These are phyloP conservation scores for Theocolax elegans DNA, from an alignment of 1,140 invertebrate genomes.

Conservation along the genomic window DNA sequence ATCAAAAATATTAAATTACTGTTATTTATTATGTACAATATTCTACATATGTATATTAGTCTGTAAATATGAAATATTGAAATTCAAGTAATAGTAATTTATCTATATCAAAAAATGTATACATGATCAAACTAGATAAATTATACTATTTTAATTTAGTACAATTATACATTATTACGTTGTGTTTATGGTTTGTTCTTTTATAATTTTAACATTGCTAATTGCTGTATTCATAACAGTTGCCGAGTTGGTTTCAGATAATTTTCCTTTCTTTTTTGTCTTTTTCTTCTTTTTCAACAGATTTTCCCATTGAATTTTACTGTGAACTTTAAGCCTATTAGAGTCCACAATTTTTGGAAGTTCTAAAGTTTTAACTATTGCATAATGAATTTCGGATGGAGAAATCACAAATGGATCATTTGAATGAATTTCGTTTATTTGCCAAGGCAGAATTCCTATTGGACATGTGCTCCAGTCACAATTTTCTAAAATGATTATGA, in stretches of 20 bases:
- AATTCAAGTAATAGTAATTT: too few relatives aligned
- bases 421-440: slow-evolving; percentile 49
- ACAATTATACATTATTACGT: too few relatives aligned
- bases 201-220: slow-evolving; percentile 46
- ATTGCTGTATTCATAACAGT: slow-evolving; percentile 52
- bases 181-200: background rate
- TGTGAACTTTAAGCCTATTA: slow-evolving; percentile 47
- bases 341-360: slow-evolving; percentile 54
- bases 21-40: too few relatives aligned
- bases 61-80: too few relatives aligned
- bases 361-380: slow-evolving; percentile 39
- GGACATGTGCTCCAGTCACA: slow-evolving; percentile 56
- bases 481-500: slow-evolving; percentile 44
- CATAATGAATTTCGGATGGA: slow-evolving; percentile 31
- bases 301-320: slow-evolving; percentile 56
- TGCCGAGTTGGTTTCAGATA: slow-evolving; percentile 19
- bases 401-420: slow-evolving; percentile 34
- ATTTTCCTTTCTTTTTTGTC: slow-evolving; percentile 44
- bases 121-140: too few relatives aligned
- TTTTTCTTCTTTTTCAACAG: slow-evolving; percentile 53
- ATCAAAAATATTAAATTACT: too few relatives aligned
- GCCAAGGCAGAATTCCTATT: slow-evolving; percentile 64
- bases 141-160: too few relatives aligned
- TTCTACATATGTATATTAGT: too few relatives aligned
- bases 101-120: too few relatives aligned